Evolutionary conservation across 2,113 vertebrate genomes (phyloP).

Genomic region (Zosterops japonicus): DNA sequence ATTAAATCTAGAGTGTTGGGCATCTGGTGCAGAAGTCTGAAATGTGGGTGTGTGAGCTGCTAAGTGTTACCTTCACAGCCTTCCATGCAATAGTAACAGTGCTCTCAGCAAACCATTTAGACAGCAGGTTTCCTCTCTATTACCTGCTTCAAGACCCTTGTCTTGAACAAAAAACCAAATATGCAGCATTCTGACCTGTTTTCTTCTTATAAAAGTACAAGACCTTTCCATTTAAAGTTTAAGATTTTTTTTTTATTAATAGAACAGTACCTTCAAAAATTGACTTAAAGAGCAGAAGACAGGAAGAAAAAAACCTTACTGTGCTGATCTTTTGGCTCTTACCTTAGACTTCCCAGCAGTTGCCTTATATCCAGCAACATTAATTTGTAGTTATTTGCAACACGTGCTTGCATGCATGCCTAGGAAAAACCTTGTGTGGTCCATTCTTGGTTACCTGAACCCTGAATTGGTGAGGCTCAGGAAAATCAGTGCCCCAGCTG

Average conservation of each 20-base stretch:
- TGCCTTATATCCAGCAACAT: background rate
- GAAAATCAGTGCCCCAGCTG: background rate
- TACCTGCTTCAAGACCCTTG: background rate
- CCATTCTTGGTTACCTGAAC: background rate
- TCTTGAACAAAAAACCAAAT: background rate
- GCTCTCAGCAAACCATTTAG: background rate
- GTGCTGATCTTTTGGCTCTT: background rate
- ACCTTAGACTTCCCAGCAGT: background rate
- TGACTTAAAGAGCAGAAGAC: background rate
- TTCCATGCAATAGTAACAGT: background rate
- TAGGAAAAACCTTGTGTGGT: accelerated
- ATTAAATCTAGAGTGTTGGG: background rate
- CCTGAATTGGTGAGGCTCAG: background rate
- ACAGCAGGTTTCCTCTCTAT: background rate
- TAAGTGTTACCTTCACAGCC: background rate
- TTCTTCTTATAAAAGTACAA: background rate
- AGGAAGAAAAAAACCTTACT: background rate
- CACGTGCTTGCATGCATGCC: background rate
- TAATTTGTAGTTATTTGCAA: background rate
- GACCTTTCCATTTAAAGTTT: background rate
- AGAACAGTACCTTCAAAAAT: background rate
- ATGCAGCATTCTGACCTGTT: background rate
- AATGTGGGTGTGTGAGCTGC: background rate
- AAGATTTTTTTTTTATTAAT: background rate
- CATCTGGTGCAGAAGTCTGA: background rate